Conservation (phyloP, 2,888 invertebrate species). For the Drosophila prostipennis region DNA sequence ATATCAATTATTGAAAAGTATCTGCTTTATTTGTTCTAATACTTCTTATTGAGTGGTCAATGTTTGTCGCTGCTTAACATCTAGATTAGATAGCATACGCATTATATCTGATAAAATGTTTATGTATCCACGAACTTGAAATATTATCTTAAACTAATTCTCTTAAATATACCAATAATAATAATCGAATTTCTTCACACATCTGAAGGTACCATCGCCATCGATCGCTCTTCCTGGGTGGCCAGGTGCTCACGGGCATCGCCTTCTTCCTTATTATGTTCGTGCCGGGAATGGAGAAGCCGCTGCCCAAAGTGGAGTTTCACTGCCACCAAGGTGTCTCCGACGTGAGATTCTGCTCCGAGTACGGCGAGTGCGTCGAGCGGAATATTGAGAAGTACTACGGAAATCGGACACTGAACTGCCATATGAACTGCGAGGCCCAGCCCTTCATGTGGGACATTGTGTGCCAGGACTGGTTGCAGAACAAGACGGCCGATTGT, state of each 20-base stretch:
- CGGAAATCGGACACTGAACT: constrained; percentile 72
- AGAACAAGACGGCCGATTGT: constrained; percentile 84
- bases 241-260: constrained; percentile 89
- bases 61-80: no score
- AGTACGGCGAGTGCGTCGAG: constrained; percentile 84
- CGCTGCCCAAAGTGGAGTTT: constrained; percentile 86
- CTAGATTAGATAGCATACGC: no score
- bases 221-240: constrained; percentile 88
- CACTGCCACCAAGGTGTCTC: constrained; percentile 87
- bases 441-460: constrained; percentile 86
- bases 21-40: no score
- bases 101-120: no score
- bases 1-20: no score
- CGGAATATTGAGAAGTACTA: constrained; percentile 83
- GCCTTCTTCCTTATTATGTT: constrained; percentile 90
- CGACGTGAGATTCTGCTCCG: constrained; percentile 86
- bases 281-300: constrained; percentile 87
- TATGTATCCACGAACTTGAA: no score
- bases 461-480: constrained; percentile 87
- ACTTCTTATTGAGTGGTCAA: no score
- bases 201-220: constrained; percentile 85
- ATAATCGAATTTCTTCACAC: no score
- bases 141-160: no score
- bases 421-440: constrained; percentile 86
- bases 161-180: no score